A percentile compares a stretch with the other conserved stretches of the same genome.
phyloP scores from a whole-genome alignment of 2,888 invertebrate genomes.

The Dynastes maya region DNA sequence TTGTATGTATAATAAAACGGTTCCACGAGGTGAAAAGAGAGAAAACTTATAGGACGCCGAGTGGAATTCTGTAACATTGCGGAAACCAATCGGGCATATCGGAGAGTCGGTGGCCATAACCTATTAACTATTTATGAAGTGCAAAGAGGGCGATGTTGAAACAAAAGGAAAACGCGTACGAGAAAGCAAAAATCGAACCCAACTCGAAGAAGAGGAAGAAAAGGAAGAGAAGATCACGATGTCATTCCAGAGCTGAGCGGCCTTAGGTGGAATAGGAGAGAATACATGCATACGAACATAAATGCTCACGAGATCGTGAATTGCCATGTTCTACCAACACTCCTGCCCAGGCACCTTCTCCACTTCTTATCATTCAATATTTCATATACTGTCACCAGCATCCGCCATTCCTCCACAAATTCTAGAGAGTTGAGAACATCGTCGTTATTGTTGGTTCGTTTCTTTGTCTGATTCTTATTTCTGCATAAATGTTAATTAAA shows the following conservation, averaged over 20 bases:
- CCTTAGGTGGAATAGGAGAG: constrained; percentile 1
- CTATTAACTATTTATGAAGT: constrained; percentile 67
- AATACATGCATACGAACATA: constrained; percentile 52
- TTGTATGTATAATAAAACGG: constrained; percentile 40
- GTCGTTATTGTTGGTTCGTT: constrained; percentile 12
- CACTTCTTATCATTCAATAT: constrained; percentile 50
- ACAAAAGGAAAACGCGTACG: neutral
- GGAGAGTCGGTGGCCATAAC: constrained; percentile 57
- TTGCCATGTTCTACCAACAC: constrained; percentile 59
- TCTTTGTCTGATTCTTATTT: no score
- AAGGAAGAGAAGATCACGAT: constrained; percentile 64
- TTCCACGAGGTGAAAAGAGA: neutral
- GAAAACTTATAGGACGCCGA: constrained; percentile 35
- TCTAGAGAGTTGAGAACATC: no score
- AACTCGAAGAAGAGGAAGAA: no score
- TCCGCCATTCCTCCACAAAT: neutral
- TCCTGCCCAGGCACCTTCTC: constrained; percentile 38
- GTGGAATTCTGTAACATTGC: constrained; percentile 59
- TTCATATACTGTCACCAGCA: constrained; percentile 48
- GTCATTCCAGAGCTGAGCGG: constrained; percentile 61
- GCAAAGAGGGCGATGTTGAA: constrained; percentile 65
- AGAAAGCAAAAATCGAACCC: no score
- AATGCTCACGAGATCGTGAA: constrained; percentile 67
- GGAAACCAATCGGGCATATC: constrained; percentile 59
- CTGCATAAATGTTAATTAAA: no score